Conservation (phyloP, 2,888 invertebrate species). For the Chymomyza amoena region DNA sequence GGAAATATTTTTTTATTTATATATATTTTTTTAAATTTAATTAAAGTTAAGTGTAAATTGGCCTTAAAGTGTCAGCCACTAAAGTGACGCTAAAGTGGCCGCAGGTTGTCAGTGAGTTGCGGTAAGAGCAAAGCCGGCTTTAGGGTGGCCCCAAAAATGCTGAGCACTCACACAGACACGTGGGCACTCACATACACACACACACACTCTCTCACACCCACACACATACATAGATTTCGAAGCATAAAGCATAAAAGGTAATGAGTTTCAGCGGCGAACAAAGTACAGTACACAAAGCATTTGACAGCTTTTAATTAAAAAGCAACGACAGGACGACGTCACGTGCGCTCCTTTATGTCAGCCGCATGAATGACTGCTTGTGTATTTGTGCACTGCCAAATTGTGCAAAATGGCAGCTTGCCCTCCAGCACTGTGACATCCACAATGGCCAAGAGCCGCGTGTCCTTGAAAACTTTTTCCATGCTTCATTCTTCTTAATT, state of each 20-base stretch:
- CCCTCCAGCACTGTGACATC: too few species aligned
- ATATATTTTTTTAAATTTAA: background rate
- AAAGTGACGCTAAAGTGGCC: constrained; percentile 5
- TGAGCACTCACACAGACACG: constrained; percentile 12
- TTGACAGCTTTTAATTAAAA: constrained; percentile 72
- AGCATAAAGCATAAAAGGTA: constrained; percentile 4
- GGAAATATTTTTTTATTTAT: background rate
- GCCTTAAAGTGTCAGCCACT: background rate
- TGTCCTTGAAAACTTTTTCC: background rate
- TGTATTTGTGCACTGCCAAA: background rate
- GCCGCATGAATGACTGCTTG: background rate
- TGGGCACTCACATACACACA: background rate
- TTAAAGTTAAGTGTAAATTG: background rate
- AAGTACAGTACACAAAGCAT: constrained; percentile 32
- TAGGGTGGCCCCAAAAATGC: constrained; percentile 24
- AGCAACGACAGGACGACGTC: constrained; percentile 46
- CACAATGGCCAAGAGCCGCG: background rate
- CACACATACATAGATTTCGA: background rate
- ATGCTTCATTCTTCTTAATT: background rate
- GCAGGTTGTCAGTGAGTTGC: constrained; percentile 6
- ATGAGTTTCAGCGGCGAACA: constrained; percentile 10
- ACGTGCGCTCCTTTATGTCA: constrained; percentile 43
- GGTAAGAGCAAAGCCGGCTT: constrained; percentile 8
- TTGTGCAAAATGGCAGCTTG: background rate
- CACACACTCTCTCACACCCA: background rate